Evolutionary conservation across 2,113 vertebrate species (phyloP), one percentile per base, ranked within the genome.

Genomic region (Tapirus terrestris): DNA sequence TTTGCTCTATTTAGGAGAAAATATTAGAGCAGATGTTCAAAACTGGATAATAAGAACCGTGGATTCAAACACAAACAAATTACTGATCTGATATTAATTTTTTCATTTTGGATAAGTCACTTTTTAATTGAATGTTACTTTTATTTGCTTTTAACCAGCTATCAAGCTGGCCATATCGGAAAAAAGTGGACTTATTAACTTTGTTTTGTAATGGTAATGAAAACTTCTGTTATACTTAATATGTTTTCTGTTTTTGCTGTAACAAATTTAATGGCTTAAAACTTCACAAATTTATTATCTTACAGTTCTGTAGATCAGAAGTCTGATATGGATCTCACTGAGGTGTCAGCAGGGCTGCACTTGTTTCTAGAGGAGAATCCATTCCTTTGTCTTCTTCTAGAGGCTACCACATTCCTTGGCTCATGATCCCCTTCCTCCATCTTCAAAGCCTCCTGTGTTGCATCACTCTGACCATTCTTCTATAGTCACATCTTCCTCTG

Each of bases 91-190:
- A 87, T 81, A 39, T 29, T 80, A 72, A 31, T 27, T 31, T 80
- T 86, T 72, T 93, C 39, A 61, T 39, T 95, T 60, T 53, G 60
- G 31, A 27, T 60, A 29, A 77, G 27, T 68, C 8, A 67, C 33
- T 96, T 83, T 93, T 77, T 93, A 82, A 79, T 72, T 80, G 11
- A 77, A 39, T 84, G 11, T 73, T 80, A 51, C 31, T 92, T 92
- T 56, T 51, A 53, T 63, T 61, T 88, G 65, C 31, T 58, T 88
- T 63, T 82, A 73, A 75, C 45, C 65, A 48, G 20, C 70, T 68
- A 25, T 87, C n/a, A 89, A 60, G 14, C 25, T 83, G 77, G 36
- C 58, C 63, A 21, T 31, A 45, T 58, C 61, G 60, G 39, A 60
- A 53, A 95, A 72, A 83, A 82, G 48, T 76, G 27, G 67, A 87